Percentiles rank a stretch among this genome's conserved stretches.
These are phyloP conservation scores for Eretmocerus hayati DNA, from an alignment of 2,888 invertebrate genomes.

Conservation along the genomic window DNA sequence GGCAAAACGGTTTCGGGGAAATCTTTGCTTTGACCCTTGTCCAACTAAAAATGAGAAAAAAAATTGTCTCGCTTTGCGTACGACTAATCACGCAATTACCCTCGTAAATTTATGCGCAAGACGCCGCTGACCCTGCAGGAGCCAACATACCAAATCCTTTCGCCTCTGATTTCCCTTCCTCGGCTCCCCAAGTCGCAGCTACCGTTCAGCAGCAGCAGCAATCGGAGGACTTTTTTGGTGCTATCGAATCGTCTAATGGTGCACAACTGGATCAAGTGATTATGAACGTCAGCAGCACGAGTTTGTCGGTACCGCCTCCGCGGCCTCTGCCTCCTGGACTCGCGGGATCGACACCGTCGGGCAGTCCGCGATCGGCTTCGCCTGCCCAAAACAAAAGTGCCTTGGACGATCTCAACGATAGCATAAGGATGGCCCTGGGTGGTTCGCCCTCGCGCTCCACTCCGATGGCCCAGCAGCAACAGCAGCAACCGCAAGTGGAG, in stretches of 20 bases:
- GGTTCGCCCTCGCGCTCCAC: constrained; percentile 52
- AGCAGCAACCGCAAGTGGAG: constrained; percentile 29
- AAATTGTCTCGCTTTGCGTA: not conserved
- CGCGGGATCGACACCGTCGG: too few species aligned
- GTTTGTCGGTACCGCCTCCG: constrained; percentile 42
- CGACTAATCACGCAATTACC: constrained; percentile 26
- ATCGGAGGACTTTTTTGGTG: constrained; percentile 42
- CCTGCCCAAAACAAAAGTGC: constrained; percentile 58
- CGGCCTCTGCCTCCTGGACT: constrained; percentile 45
- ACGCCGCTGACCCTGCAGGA: constrained; percentile 50
- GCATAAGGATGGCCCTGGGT: constrained; percentile 61
- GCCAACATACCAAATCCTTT: constrained; percentile 56
- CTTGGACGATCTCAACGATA: constrained; percentile 63
- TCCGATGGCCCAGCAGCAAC: constrained; percentile 33
- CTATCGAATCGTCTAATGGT: too few species aligned
- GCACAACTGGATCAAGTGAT: too few species aligned
- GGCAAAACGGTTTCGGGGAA: not conserved
- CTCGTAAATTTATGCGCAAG: constrained; percentile 47
- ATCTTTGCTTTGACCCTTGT: too few species aligned
- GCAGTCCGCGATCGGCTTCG: constrained; percentile 41
- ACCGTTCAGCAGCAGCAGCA: not conserved
- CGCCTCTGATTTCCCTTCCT: constrained; percentile 53
- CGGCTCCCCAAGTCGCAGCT: constrained; percentile 19
- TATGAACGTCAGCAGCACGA: constrained; percentile 14
- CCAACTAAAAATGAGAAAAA: too few species aligned